Conservation (phyloP, 1,140 invertebrate species). For the Cephus cinctus region DNA sequence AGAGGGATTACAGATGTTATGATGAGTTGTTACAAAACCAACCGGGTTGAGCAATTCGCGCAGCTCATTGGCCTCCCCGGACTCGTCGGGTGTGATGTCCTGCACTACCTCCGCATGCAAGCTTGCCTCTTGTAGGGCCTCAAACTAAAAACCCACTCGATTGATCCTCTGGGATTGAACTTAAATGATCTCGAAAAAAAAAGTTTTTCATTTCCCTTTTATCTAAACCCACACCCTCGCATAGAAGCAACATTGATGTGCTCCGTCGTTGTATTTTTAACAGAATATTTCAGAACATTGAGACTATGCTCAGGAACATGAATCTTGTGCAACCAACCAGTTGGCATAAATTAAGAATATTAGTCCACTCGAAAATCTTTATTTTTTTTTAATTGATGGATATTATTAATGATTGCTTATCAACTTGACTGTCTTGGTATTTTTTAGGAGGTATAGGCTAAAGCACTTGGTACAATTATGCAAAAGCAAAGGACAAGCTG, state of each 20-base stretch:
- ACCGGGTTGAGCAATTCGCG: constrained; percentile 51
- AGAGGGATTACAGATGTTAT: no score
- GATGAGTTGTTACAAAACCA: constrained; percentile 44
- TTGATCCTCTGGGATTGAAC: constrained; percentile 23
- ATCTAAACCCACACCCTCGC: constrained; percentile 13
- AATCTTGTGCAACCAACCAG: no score
- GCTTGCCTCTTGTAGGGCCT: constrained; percentile 49
- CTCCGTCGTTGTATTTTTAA: background rate
- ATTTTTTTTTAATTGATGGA: no score
- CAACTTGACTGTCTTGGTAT: no score
- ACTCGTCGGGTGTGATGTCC: constrained; percentile 38
- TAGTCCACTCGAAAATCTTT: no score
- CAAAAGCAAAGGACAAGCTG: no score
- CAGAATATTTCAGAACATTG: background rate
- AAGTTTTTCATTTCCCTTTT: background rate
- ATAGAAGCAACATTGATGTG: constrained; percentile 22
- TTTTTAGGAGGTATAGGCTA: background rate
- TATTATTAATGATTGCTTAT: no score
- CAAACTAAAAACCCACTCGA: constrained; percentile 54
- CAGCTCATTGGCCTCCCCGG: constrained; percentile 48
- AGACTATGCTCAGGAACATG: no score
- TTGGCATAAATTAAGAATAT: no score
- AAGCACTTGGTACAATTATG: background rate
- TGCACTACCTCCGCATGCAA: constrained; percentile 50
- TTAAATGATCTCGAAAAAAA: background rate